These are phyloP conservation scores for Strix uralensis DNA, from an alignment of 2,113 vertebrate species.

Conservation along the genomic window DNA sequence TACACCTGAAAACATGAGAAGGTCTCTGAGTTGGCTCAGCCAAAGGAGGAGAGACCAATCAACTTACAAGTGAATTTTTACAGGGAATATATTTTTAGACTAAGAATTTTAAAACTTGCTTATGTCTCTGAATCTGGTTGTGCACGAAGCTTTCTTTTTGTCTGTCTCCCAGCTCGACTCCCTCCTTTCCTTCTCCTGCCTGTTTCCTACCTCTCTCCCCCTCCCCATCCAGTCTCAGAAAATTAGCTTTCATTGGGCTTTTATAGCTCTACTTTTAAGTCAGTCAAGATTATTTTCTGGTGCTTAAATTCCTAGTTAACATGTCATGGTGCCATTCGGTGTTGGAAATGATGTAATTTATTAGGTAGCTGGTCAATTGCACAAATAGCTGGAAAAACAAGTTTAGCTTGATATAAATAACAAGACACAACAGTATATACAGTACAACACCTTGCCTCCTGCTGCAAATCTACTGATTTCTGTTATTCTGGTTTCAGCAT, in stretches of 20 bases:
- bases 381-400: conserved; percentile 57
- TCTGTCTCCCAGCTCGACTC: neutral
- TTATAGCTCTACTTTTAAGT: conserved; percentile 56
- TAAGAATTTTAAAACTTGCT: neutral
- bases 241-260: conserved; percentile 37
- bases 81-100: neutral
- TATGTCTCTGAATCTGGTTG: neutral
- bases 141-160: neutral
- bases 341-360: conserved; percentile 56
- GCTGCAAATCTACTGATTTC: conserved; percentile 24
- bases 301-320: conserved; percentile 50
- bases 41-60: neutral
- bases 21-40: neutral
- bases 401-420: conserved; percentile 56
- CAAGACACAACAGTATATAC: conserved; percentile 14
- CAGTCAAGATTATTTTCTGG: conserved; percentile 58
- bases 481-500: conserved; percentile 34
- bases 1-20: conserved; percentile 8
- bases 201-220: conserved; percentile 5
- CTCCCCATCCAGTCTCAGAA: neutral
- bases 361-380: conserved; percentile 33
- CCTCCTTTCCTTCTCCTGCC: neutral
- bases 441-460: conserved; percentile 20
- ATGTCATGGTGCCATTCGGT: conserved; percentile 29
- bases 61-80: neutral